These are phyloP conservation scores for Lepidonotus clava DNA, from an alignment of 2,888 invertebrate genomes.

Conservation along the genomic window DNA sequence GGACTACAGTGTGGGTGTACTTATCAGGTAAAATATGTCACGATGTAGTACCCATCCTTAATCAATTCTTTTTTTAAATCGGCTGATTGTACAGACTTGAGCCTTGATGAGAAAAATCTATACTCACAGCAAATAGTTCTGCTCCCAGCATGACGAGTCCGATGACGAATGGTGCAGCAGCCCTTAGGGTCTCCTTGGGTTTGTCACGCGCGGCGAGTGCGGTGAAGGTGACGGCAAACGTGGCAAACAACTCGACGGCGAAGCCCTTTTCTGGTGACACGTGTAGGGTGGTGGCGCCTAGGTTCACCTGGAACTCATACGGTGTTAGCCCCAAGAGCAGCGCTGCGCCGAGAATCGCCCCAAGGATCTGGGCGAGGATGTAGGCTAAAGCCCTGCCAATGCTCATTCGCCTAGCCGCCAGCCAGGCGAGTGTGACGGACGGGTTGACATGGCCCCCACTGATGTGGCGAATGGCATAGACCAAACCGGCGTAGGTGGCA, in stretches of 20 bases:
- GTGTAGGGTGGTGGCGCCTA: slow-evolving; percentile 60
- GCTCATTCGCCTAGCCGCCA: slow-evolving; percentile 91
- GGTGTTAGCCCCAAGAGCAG: slow-evolving; percentile 65
- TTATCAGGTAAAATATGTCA: no score
- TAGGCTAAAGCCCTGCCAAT: slow-evolving; percentile 88
- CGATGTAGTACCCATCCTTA: no score
- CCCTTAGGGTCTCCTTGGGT: slow-evolving; percentile 33
- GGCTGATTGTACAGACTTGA: no score
- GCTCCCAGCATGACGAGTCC: slow-evolving; percentile 52
- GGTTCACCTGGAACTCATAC: slow-evolving; percentile 48
- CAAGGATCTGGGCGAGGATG: slow-evolving; percentile 89
- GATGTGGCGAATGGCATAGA: slow-evolving; percentile 90
- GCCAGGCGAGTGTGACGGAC: slow-evolving; percentile 92
- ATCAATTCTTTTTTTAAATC: no score
- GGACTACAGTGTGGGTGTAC: no score
- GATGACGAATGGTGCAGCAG: slow-evolving; percentile 50
- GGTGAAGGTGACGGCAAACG: slow-evolving; percentile 63
- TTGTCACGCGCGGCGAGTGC: slow-evolving; percentile 58
- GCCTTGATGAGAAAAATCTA: no score
- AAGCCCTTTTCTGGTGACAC: slow-evolving; percentile 63
- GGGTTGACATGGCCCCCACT: slow-evolving; percentile 96
- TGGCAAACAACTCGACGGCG: slow-evolving; percentile 63
- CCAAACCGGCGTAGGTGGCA: slow-evolving; percentile 91
- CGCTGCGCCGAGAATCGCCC: slow-evolving; percentile 84
- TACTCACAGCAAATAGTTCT: slow-evolving; percentile 53